Base-by-base conservation (phyloP, 2,888 invertebrate genomes). In the Thymelicus sylvestris region DNA sequence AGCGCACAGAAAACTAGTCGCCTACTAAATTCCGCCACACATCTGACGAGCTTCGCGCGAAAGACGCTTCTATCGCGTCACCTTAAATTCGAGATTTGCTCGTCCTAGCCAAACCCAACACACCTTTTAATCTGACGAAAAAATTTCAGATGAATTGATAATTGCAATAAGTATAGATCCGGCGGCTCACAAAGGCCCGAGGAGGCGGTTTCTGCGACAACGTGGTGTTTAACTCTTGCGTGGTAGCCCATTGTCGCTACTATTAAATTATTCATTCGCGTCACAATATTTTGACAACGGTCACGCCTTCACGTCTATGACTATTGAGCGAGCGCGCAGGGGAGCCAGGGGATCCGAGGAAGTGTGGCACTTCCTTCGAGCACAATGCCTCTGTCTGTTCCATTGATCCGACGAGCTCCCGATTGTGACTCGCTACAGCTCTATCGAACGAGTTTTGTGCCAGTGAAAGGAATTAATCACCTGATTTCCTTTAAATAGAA, bases 261-360 rank as follows among this genome's bases (percentile, higher is more conserved):
- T 64, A 64, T 71, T 71, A 41, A 55, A 68, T 72, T 66, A 67
- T 76, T 73, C 70, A 72, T 72, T 74, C 71, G 52, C 73, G 57
- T 65, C 70, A 70, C 74, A 77, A 77, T 77, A 75, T 77, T 77
- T 55, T 76, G 77, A 76, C 77, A 77, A 67, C 64, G 64, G 69
- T 64, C 50, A 69, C 69, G 63, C 69, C 68, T 70, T 66, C 57
- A 60, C 71, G 70, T 71, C 71, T 68, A 68, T 47, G 63, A 65
- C 73, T 47, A 59, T 60, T 47, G 41, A 64, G 41, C 63, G 50
- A 73, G 38, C 10, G 57, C 31, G 72, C 74, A 19, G 1, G 19
- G 1, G 19, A 19, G 1, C 1, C 19, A 72, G 67, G 71, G 67
- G 72, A 71, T 70, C 73, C 67, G 65, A 68, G 72, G 73, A 74